Conservation (phyloP, 2,888 invertebrate species). For the Acanthococcus lagerstroemiae region DNA sequence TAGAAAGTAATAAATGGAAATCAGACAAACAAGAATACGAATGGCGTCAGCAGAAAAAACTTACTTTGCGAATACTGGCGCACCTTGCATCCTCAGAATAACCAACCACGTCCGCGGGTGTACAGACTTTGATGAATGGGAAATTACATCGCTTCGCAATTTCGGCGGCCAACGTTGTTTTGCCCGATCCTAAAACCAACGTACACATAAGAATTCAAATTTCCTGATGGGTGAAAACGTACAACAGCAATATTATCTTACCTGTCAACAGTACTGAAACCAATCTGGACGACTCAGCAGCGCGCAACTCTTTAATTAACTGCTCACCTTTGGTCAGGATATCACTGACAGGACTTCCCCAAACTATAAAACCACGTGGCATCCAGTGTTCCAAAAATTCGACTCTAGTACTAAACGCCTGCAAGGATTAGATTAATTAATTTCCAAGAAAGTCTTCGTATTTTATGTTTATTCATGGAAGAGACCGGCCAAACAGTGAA, state of each 20-base stretch:
- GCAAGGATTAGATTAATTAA: no score
- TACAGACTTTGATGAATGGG: constrained; percentile 93
- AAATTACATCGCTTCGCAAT: constrained; percentile 92
- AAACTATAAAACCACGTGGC: constrained; percentile 76
- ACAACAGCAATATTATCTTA: no score
- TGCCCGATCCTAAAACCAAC: no score
- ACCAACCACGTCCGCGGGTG: constrained; percentile 93
- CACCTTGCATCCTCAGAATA: constrained; percentile 94
- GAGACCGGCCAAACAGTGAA: no score
- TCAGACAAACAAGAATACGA: not conserved
- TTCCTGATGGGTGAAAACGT: no score
- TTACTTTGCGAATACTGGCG: constrained; percentile 79
- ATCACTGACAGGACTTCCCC: constrained; percentile 79
- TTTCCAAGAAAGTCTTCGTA: no score
- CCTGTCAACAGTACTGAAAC: constrained; percentile 83
- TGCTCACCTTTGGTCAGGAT: constrained; percentile 86
- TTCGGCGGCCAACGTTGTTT: constrained; percentile 91
- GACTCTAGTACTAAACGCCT: constrained; percentile 47
- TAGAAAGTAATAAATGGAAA: no score
- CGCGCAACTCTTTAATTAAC: constrained; percentile 74
- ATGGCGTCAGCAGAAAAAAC: not conserved
- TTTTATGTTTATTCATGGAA: no score
- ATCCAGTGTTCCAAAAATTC: constrained; percentile 81
- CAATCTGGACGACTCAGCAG: constrained; percentile 64
- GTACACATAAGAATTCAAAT: no score